Conservation (phyloP, 1,140 invertebrate species). For the Stratiolaelaps scimitus region DNA sequence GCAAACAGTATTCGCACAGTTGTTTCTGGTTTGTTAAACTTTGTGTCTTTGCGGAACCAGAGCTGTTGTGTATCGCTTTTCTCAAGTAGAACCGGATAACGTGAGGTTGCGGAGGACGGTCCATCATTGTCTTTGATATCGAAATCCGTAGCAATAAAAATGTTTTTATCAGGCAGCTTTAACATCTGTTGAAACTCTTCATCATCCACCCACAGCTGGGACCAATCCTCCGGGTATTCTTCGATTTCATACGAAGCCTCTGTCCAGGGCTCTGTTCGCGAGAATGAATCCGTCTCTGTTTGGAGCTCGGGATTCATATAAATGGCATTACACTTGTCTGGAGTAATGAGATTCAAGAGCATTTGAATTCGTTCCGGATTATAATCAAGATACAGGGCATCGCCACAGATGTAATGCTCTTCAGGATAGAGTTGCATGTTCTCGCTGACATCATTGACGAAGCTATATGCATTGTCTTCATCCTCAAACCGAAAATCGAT, state of each 20-base stretch:
- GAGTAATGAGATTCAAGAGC: not conserved
- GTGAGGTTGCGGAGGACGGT: not conserved
- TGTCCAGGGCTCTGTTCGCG: not conserved
- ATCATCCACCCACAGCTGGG: not conserved
- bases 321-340: not conserved
- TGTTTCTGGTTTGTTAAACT: not conserved
- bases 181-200: not conserved
- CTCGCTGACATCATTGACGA: slow-evolving; percentile 36
- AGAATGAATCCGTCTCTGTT: not conserved
- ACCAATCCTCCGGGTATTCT: not conserved
- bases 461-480: slow-evolving; percentile 41
- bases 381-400: not conserved
- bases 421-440: slow-evolving; percentile 37
- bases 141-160: not conserved
- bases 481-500: slow-evolving; percentile 38
- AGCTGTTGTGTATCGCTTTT: not conserved
- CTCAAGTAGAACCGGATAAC: not conserved
- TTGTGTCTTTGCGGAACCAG: not conserved
- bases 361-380: not conserved
- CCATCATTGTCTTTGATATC: not conserved
- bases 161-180: not conserved
- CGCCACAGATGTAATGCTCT: not conserved
- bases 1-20: not conserved
- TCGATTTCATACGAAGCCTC: not conserved
- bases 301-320: not conserved